Base-by-base conservation (phyloP, 2,888 invertebrate genomes). In the Drosophila subsilvestris region DNA sequence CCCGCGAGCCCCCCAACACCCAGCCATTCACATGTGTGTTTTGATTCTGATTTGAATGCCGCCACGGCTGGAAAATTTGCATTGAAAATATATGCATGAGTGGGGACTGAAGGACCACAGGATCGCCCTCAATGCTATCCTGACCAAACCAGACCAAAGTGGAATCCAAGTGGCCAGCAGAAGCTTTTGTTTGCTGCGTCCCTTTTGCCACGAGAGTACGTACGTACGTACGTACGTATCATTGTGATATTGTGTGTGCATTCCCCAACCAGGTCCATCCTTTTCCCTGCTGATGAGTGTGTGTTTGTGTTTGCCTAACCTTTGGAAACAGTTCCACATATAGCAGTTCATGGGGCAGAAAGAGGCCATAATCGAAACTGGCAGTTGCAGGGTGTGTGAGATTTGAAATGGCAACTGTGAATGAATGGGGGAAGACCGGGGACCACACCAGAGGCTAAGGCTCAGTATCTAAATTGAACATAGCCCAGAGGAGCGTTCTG, bases 21-120 rank as follows among this genome's bases (percentile, higher is more conserved):
- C n/a, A n/a, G n/a, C n/a, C n/a, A 4, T 27, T 5, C 45, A 67
- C 57, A 54, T 58, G 49, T 61, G 58, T 54, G 67, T 54, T 47
- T 47, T 60, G 47, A 53, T 54, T 73, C 67, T 77, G 86, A 81
- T 78, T 80, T 80, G 60, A 74, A 72, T 81, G 76, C 53, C 68
- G 76, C 53, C 68, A 42, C 32, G 48, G 51, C 14, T 49, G 53
- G 48, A 17, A 66, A 71, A 71, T 71, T 71, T 71, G 74, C 71
- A 71, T 71, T 71, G 71, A 54, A 74, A 66, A 74, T 71, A 49
- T 74, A 67, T 49, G 57, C 57, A 57, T 57, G 57, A 20, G 67
- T 48, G 29, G 18, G 42, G 42, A 37, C 47, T 29, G 49, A 18
- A 43, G 27, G 18, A 51, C 53, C 51, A 29, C 6, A 29, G 29